Evolutionary conservation across 1,140 invertebrate genomes (phyloP), one percentile per base, ranked within the genome.

Genomic region (Ceratina japonica): DNA sequence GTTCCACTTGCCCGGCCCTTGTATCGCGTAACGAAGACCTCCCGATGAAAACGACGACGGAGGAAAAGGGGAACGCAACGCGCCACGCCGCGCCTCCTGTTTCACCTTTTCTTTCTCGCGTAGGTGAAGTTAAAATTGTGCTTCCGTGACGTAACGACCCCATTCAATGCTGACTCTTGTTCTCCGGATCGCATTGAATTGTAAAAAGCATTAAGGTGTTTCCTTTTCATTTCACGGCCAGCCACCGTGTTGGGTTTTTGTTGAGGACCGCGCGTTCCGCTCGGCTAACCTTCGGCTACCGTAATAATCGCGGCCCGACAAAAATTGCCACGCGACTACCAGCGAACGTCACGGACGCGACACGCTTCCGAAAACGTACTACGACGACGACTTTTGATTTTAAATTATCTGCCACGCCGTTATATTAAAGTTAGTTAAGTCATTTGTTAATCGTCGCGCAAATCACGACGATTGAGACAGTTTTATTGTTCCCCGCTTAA

Each of bases 191-290:
- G 16, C 69, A 72, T 72, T 72, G 68, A 72, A 72, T 72, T 54
- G 59, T 63, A 49, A 64, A 78, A 56, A 63, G 68, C 59, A 63
- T 76, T 78, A 78, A 71, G 31, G 54, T 72, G 75, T 78, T 72
- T 63, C 69, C 69, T 64, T 78, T 78, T 78, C 59, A 72, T 78
- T 63, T 72, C 59, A 56, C 16, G 49, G 59, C 59, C 37, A 56
- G 13, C 7, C 68, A 15, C 16, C 63, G 16, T 37, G 31, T 8
- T 1, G 24, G 5, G 10, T 44, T 71, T 51, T 62, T n/a, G 49
- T n/a, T 5, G 75, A 15, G 61, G 37, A 71, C 62, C 27, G 27
- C 27, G 27, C 65, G 27, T 22, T 3, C 8, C 15, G 59, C 31
- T 37, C 13, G 22, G 20, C 0, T 16, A 49, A 44, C 15, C 44